These are phyloP conservation scores for Microctenopoma stevenorrisi DNA, from an alignment of 2,797 vertebrate species.

Conservation along the genomic window DNA sequence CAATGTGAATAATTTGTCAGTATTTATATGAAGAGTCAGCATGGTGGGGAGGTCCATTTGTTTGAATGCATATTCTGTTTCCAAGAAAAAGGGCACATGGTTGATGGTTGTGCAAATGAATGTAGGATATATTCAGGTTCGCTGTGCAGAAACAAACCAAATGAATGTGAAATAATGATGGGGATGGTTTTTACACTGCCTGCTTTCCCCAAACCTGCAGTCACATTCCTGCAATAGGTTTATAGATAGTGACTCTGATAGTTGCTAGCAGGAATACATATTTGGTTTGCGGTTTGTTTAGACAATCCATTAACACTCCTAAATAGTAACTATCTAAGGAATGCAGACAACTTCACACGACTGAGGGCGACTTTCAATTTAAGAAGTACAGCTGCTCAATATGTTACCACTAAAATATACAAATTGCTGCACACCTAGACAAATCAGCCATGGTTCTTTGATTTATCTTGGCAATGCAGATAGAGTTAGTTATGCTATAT, in stretches of 20 bases:
- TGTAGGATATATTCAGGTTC: slow-evolving; percentile 18
- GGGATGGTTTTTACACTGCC: slow-evolving; percentile 6
- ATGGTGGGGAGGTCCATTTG: slow-evolving; percentile 33
- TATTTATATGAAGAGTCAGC: slow-evolving; percentile 66
- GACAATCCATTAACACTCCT: slow-evolving; percentile 26
- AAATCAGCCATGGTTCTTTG: not conserved
- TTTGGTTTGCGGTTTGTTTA: slow-evolving; percentile 48
- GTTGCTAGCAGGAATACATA: slow-evolving; percentile 3
- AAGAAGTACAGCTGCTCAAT: slow-evolving; percentile 51
- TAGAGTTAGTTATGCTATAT: not conserved
- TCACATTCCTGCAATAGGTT: slow-evolving; percentile 12
- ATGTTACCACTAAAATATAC: slow-evolving; percentile 2
- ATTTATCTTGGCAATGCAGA: not conserved
- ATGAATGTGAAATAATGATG: slow-evolving; percentile 16
- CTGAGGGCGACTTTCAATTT: slow-evolving; percentile 15
- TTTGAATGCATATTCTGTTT: slow-evolving; percentile 43
- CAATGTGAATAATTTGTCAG: slow-evolving; percentile 62
- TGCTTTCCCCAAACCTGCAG: not conserved
- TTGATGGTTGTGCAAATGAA: slow-evolving; percentile 32
- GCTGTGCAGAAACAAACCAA: slow-evolving; percentile 8
- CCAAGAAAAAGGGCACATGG: slow-evolving; percentile 40
- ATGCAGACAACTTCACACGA: slow-evolving; percentile 52
- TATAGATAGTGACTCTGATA: slow-evolving; percentile 5
- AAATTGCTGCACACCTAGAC: slow-evolving; percentile 22
- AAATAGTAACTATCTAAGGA: slow-evolving; percentile 55